phyloP scores from a whole-genome alignment of 1,140 invertebrate genomes.

The Temnothorax curvispinosus region DNA sequence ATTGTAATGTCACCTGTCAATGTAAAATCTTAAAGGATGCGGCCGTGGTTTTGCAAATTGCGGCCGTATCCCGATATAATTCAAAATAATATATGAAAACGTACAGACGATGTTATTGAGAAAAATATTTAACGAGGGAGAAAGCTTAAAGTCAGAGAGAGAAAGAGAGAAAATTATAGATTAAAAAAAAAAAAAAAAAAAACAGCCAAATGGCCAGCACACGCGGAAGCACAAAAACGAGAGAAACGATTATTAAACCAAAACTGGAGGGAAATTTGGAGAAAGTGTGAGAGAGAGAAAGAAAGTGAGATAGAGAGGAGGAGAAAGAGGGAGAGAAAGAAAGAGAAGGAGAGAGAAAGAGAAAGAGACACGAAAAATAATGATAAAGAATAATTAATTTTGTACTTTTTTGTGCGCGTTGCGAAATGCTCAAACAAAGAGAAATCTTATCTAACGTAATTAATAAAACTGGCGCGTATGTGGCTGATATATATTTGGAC shows the following conservation, averaged over 20 bases:
- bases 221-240: slow-evolving; percentile 21
- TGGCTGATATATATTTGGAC: slow-evolving; percentile 62
- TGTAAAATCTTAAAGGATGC: slow-evolving; percentile 40
- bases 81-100: slow-evolving; percentile 53
- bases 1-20: neutral
- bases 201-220: slow-evolving; percentile 32
- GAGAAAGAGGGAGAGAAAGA: slow-evolving; percentile 66
- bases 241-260: slow-evolving; percentile 35
- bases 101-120: slow-evolving; percentile 46
- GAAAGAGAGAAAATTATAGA: slow-evolving; percentile 13
- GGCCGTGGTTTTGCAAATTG: slow-evolving; percentile 39
- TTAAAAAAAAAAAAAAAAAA: slow-evolving; percentile 21
- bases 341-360: slow-evolving; percentile 57
- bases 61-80: slow-evolving; percentile 22
- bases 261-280: slow-evolving; percentile 64
- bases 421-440: slow-evolving; percentile 79
- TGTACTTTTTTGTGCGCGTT: slow-evolving; percentile 80
- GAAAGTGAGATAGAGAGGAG: slow-evolving; percentile 58
- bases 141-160: slow-evolving; percentile 20
- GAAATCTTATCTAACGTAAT: slow-evolving; percentile 74
- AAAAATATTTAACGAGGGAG: slow-evolving; percentile 55
- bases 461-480: slow-evolving; percentile 66
- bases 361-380: slow-evolving; percentile 76
- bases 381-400: slow-evolving; percentile 85
- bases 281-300: slow-evolving; percentile 53